Evolutionary conservation across 2,113 vertebrate species (phyloP), one percentile per base, ranked within the genome.

Genomic region (Microtus richardsoni): DNA sequence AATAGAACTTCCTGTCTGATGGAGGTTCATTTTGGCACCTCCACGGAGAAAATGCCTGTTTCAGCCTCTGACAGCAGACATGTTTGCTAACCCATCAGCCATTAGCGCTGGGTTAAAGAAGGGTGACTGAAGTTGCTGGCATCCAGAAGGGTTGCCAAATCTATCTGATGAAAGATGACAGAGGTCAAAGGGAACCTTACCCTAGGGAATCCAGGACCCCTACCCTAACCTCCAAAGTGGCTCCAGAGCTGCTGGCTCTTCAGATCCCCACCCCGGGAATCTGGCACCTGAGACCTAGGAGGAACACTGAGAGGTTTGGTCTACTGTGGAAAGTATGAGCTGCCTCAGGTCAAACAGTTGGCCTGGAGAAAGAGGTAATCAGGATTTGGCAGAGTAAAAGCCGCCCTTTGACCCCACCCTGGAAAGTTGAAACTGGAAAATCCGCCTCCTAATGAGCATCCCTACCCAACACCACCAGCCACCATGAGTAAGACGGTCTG

Each of bases 1-100:
- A 99, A 98, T 98, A 99, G 97, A 97, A 98, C 98, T 99, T 99
- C 99, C 99, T 99, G 98, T 96, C 98, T 98, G 98, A 99, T 99
- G 73, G 96, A 98, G 98, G 96, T 97, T 97, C 98, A 98, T 98
- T 98, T 98, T 97, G 96, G 97, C 33, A 97, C 98, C 98, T 98
- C 98, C 77, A 95, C 97, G 79, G 96, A 97, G 95, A 98, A 97
- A 98, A 97, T 2, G 62, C 97, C 77, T 78, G 93, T 93, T 88
- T 98, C 93, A 97, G 96, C 94, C 83, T 30, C 62, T 92, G 97
- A 97, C 85, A 98, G 97, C 30, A 47, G 94, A 96, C 93, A 92
- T 9, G 0, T 97, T 98, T 93, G 93, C 94, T 96, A 96, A 78
- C 95, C 94, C 60, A 95, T 91, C 96, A 2, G 0, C 75, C 75